Evolutionary conservation across 92 coral and sea anemone genomes (phyloP).

Genomic region (Virgularia gustaviana): DNA sequence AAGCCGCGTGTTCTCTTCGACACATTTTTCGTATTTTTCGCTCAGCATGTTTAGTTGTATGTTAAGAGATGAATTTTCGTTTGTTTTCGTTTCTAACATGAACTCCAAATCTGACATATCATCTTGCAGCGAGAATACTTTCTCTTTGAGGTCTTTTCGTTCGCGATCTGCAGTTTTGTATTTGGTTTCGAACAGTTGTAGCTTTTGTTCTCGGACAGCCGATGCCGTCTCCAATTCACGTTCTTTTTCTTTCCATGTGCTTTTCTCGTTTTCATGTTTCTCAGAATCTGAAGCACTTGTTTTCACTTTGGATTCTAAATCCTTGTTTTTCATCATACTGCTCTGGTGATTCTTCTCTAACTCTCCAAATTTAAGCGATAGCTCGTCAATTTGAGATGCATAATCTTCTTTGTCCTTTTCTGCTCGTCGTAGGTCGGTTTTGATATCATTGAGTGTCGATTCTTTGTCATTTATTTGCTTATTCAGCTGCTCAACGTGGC

Average conservation of each 20-base stretch:
- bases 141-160: slow-evolving; percentile 61
- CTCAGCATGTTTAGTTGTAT: slow-evolving; percentile 20
- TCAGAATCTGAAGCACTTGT: neutral
- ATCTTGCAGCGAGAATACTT: slow-evolving; percentile 44
- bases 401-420: slow-evolving; percentile 58
- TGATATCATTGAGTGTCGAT: slow-evolving; percentile 26
- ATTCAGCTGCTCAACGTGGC: slow-evolving; percentile 55
- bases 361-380: slow-evolving; percentile 52
- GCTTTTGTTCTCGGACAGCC: slow-evolving; percentile 47
- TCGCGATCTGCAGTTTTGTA: slow-evolving; percentile 67
- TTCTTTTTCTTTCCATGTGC: slow-evolving; percentile 53
- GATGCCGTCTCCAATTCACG: slow-evolving; percentile 56
- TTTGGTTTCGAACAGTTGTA: slow-evolving; percentile 58
- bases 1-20: slow-evolving; percentile 18
- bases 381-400: slow-evolving; percentile 48
- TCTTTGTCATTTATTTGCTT: slow-evolving; percentile 30
- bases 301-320: slow-evolving; percentile 9
- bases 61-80: slow-evolving; percentile 45
- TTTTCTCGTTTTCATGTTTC: slow-evolving; percentile 53
- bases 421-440: slow-evolving; percentile 38
- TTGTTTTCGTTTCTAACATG: slow-evolving; percentile 64
- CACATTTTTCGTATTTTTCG: slow-evolving; percentile 8
- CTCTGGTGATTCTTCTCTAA: slow-evolving; percentile 52
- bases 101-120: slow-evolving; percentile 66
- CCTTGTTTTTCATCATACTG: slow-evolving; percentile 3